phyloP scores from a whole-genome alignment of 2,797 vertebrate species.

The Balearica regulorum region DNA sequence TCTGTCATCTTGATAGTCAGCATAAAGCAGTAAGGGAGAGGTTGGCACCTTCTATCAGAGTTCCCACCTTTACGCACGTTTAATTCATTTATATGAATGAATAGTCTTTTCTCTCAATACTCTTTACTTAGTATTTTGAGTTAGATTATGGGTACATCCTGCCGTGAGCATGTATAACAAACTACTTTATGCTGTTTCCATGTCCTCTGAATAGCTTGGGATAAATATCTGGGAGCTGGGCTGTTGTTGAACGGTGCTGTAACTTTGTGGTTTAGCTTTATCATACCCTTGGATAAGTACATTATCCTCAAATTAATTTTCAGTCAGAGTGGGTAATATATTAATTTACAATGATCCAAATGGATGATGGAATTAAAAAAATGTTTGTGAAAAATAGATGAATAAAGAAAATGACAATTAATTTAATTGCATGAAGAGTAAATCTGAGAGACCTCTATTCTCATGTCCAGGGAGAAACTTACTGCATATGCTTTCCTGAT shows the following conservation, averaged over 20 bases:
- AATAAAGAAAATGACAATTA: background rate
- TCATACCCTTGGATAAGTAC: background rate
- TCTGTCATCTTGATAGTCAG: background rate
- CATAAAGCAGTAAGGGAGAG: background rate
- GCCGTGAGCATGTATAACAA: rapidly evolving
- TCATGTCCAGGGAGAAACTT: background rate
- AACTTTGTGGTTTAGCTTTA: background rate
- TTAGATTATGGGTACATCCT: background rate
- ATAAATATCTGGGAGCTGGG: background rate
- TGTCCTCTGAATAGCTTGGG: background rate
- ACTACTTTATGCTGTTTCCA: background rate
- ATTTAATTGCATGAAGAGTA: background rate
- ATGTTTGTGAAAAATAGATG: background rate
- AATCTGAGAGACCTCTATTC: background rate
- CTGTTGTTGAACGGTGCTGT: background rate
- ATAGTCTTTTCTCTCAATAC: background rate
- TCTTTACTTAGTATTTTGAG: background rate
- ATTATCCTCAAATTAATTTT: background rate
- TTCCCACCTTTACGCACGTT: background rate
- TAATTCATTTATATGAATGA: background rate
- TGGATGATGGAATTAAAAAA: background rate
- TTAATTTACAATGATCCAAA: background rate
- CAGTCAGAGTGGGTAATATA: background rate
- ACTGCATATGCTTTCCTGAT: background rate
- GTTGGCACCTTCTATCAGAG: background rate